Evolutionary conservation across 1,140 invertebrate genomes (phyloP).

Genomic region (Laodelphax striatellus): DNA sequence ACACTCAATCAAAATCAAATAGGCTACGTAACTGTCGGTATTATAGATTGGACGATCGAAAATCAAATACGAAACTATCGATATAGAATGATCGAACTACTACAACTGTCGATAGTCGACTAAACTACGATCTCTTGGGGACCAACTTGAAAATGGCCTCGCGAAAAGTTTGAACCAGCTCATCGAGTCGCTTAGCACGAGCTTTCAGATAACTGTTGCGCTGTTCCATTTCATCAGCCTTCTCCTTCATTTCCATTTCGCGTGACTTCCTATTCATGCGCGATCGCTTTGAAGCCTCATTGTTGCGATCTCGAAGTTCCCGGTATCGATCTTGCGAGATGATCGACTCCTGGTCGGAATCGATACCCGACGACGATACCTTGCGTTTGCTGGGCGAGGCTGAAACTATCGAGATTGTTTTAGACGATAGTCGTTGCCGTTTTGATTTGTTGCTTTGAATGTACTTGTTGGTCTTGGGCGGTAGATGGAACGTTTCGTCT

Average conservation of each 20-base stretch:
- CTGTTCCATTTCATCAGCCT: constrained; percentile 30
- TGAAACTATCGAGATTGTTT: not conserved
- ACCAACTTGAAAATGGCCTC: constrained; percentile 27
- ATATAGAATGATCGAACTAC: no score
- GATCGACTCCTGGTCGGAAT: constrained; percentile 9
- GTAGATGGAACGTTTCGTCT: not conserved
- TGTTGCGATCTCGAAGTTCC: constrained; percentile 58
- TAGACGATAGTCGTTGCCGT: not conserved
- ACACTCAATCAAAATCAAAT: no score
- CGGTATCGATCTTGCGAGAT: constrained; percentile 37
- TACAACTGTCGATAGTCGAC: no score
- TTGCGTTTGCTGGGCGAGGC: not conserved
- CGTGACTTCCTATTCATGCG: constrained; percentile 57
- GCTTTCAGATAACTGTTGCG: constrained; percentile 35
- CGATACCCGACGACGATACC: not conserved
- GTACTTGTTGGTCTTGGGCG: not conserved
- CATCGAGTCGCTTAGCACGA: constrained; percentile 37
- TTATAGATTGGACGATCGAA: no score
- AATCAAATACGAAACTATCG: no score
- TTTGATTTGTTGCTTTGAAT: not conserved
- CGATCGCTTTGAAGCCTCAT: constrained; percentile 59
- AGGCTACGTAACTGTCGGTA: no score
- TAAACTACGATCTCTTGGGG: no score
- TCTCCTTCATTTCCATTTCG: constrained; percentile 36
- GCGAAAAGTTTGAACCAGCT: constrained; percentile 35